A percentile compares a stretch with the other conserved stretches of the same genome.
Conservation (phyloP, 2,113 vertebrate species). For the Erpornis zantholeuca region DNA sequence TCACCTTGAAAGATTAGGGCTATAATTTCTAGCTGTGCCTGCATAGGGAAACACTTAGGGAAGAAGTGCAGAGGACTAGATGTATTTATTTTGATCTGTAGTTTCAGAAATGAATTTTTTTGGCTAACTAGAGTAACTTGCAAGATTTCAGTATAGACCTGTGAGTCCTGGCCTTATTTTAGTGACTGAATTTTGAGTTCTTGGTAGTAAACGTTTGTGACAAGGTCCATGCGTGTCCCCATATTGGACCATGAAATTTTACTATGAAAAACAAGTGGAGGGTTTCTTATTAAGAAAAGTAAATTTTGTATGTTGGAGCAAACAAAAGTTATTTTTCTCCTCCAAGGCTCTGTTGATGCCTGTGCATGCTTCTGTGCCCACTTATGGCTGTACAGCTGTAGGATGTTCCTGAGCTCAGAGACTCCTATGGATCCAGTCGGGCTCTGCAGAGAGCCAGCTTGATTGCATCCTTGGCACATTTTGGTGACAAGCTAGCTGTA, state of each 20-base stretch:
- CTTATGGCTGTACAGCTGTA: neutral
- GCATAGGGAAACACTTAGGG: neutral
- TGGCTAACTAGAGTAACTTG: neutral
- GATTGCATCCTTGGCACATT: neutral
- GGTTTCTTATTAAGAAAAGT: neutral
- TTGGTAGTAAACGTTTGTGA: neutral
- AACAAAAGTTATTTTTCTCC: neutral
- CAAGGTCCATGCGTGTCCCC: accelerated
- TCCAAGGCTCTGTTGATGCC: neutral
- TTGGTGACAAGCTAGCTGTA: neutral
- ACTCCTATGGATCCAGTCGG: neutral
- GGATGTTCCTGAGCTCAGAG: neutral
- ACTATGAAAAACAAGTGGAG: neutral
- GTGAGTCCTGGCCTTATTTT: neutral
- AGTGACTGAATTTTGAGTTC: neutral
- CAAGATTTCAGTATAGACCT: neutral
- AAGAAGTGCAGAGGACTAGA: neutral
- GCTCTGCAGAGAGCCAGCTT: neutral
- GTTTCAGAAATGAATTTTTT: neutral
- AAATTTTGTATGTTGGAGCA: neutral
- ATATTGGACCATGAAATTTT: neutral
- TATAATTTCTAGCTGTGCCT: neutral
- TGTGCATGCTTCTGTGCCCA: neutral
- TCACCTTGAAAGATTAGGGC: neutral
- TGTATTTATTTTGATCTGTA: neutral